A percentile compares a stretch with the other conserved stretches of the same genome.
Evolutionary conservation across 2,797 vertebrate genomes (phyloP).

Genomic region (Pipistrellus pygmaeus): DNA sequence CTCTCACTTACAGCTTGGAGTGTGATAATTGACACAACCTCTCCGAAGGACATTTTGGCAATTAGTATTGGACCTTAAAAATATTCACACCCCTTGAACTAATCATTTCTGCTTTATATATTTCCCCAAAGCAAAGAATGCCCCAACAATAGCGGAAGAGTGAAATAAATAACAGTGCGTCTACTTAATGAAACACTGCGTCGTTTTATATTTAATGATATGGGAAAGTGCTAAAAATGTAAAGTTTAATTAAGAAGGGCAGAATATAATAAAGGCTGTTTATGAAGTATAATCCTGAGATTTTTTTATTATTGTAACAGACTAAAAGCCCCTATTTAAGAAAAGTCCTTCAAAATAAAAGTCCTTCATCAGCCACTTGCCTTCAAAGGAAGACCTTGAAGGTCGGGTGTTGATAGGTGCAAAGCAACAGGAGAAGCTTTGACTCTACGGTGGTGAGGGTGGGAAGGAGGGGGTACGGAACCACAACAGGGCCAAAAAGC

Average conservation of each 20-base stretch:
- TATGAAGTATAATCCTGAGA: not conserved
- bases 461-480: not conserved
- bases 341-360: conserved; percentile 54
- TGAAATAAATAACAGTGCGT: not conserved
- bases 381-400: not conserved
- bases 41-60: conserved; percentile 46
- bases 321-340: conserved; percentile 36
- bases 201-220: not conserved
- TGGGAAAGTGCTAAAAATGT: conserved; percentile 31
- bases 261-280: conserved; percentile 22
- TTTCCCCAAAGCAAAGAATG: conserved; percentile 44
- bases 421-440: not conserved
- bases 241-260: conserved; percentile 11
- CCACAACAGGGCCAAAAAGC: not conserved
- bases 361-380: not conserved
- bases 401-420: not conserved
- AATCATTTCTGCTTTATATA: conserved; percentile 27
- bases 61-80: conserved; percentile 49
- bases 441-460: rapidly evolving
- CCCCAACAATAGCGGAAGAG: not conserved
- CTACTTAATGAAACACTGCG: not conserved
- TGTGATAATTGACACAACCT: not conserved
- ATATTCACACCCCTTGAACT: conserved; percentile 33
- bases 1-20: not conserved
- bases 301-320: conserved; percentile 31